phyloP scores from a whole-genome alignment of 2,113 vertebrate genomes.

The Microcebus jonahi region DNA sequence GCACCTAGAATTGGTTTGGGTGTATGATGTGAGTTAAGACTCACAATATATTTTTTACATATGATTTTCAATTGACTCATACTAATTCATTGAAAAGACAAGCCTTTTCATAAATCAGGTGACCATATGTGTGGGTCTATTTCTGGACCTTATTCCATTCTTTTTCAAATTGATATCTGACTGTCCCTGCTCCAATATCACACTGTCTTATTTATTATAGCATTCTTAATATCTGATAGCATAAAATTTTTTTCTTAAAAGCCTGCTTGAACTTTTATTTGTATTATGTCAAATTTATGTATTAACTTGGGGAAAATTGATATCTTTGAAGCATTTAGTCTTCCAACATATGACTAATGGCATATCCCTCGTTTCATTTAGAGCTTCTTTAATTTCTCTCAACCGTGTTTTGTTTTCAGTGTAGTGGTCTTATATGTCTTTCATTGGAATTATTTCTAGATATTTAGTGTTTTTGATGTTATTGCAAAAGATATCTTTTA shows the following conservation, averaged over 20 bases:
- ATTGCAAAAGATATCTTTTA: neutral
- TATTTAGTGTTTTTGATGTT: neutral
- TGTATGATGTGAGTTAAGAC: neutral
- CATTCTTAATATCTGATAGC: neutral
- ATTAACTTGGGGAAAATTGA: neutral
- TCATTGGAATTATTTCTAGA: conserved; percentile 6
- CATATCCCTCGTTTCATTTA: neutral
- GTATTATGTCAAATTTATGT: neutral
- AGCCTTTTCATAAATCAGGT: neutral
- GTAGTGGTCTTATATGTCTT: neutral
- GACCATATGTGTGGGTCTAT: neutral
- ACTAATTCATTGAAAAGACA: conserved; percentile 5
- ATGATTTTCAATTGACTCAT: neutral
- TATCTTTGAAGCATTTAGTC: neutral
- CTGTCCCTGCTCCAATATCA: neutral
- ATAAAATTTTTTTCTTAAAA: neutral
- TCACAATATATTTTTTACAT: conserved; percentile 1
- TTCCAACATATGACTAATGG: neutral
- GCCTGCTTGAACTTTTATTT: neutral
- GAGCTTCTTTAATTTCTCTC: conserved; percentile 3
- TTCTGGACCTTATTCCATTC: neutral
- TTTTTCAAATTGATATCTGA: conserved; percentile 32
- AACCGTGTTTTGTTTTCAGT: neutral
- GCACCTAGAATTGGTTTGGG: neutral
- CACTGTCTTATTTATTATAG: neutral